A percentile compares a stretch with the other conserved stretches of the same genome.
phyloP scores from a whole-genome alignment of 2,888 invertebrate genomes.

The Boloria selene region DNA sequence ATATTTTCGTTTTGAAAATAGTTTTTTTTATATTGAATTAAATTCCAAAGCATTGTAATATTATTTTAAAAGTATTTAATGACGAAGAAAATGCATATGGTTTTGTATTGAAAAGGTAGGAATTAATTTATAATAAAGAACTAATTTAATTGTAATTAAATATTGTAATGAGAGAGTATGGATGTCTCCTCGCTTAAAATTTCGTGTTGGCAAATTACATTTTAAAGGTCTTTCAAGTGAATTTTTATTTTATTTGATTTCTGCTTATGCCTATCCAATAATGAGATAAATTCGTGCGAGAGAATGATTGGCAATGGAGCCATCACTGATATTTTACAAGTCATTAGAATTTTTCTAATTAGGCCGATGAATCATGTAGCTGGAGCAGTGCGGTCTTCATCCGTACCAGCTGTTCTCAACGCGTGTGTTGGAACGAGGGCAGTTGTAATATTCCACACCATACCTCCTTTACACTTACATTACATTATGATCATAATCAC shows the following conservation, averaged over 20 bases:
- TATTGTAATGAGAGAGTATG: not conserved
- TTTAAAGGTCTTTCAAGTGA: not conserved
- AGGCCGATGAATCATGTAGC: slow-evolving; percentile 11
- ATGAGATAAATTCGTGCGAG: slow-evolving; percentile 40
- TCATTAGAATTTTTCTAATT: slow-evolving; percentile 29
- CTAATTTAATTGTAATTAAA: slow-evolving; percentile 2
- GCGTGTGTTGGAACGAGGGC: not conserved
- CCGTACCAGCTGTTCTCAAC: slow-evolving; percentile 17
- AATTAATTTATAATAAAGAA: not conserved
- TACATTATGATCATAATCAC: not conserved
- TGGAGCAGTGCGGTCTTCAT: slow-evolving; percentile 12
- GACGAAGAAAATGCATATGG: not conserved
- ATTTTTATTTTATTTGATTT: not conserved
- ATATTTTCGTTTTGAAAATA: slow-evolving; percentile 15
- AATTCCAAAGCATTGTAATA: not conserved
- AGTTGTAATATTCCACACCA: not conserved
- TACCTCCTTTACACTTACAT: not conserved
- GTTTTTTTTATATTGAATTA: not conserved
- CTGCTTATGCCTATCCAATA: slow-evolving; percentile 6
- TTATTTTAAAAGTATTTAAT: not conserved
- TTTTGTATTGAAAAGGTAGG: not conserved
- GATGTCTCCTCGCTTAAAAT: slow-evolving; percentile 22
- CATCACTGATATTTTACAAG: slow-evolving; percentile 22
- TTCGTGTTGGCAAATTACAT: slow-evolving; percentile 63
- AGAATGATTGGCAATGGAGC: slow-evolving; percentile 32